A percentile compares a stretch with the other conserved stretches of the same genome.
These are phyloP conservation scores for Agraylea sexmaculata DNA, from an alignment of 1,140 invertebrate genomes.

Conservation along the genomic window DNA sequence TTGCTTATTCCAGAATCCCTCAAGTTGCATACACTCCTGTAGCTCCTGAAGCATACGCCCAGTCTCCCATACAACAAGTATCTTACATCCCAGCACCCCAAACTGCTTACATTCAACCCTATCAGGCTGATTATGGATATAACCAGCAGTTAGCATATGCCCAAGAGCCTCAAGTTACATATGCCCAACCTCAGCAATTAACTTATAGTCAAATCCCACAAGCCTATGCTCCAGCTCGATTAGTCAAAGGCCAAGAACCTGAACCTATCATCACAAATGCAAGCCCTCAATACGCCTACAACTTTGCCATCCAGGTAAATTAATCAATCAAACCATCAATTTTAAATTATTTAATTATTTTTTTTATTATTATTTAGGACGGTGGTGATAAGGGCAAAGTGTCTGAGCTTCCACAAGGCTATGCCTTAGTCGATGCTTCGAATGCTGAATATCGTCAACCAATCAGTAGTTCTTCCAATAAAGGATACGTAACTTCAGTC, in stretches of 20 bases:
- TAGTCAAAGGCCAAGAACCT: constrained; percentile 3
- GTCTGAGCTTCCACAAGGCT: too few relatives aligned
- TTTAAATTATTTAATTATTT: too few relatives aligned
- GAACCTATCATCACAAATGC: constrained; percentile 1
- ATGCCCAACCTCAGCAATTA: not conserved
- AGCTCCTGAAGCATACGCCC: not conserved
- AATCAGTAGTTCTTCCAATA: too few relatives aligned
- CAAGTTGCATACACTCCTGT: not conserved
- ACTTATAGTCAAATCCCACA: not conserved
- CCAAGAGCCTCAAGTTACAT: constrained; percentile 7
- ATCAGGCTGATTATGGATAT: too few relatives aligned
- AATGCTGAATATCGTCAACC: too few relatives aligned
- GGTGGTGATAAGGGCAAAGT: too few relatives aligned
- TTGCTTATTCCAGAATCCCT: not conserved
- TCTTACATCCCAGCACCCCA: too few relatives aligned
- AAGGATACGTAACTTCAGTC: too few relatives aligned
- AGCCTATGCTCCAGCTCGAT: constrained; percentile 1
- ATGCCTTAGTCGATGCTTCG: too few relatives aligned
- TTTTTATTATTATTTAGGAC: too few relatives aligned
- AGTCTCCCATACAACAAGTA: not conserved
- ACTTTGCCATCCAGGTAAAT: constrained; percentile 2
- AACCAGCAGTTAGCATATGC: constrained; percentile 1
- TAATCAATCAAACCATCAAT: not conserved
- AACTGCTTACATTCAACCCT: too few relatives aligned
- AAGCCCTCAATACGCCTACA: constrained; percentile 10